phyloP scores from a whole-genome alignment of 1,140 invertebrate species.

The Drosophila pectinifera region DNA sequence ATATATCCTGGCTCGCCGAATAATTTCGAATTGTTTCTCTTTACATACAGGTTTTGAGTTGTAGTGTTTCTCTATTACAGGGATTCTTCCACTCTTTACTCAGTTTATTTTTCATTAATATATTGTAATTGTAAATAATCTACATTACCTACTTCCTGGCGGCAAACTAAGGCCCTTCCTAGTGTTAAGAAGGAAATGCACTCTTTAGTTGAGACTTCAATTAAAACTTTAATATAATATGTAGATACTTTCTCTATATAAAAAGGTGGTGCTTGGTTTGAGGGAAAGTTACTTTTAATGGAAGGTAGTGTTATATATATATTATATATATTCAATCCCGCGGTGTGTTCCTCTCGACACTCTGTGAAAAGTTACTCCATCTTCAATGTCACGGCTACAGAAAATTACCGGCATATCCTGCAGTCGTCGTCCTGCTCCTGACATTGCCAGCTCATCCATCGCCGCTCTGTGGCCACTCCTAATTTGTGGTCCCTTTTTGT shows the following conservation, averaged over 20 bases:
- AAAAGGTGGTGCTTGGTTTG: not conserved
- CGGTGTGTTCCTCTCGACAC: not conserved
- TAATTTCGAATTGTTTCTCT: not conserved
- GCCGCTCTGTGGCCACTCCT: constrained; percentile 29
- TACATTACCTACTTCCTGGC: no score
- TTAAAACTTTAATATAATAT: no score
- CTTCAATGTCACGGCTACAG: constrained; percentile 58
- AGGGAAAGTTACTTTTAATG: not conserved
- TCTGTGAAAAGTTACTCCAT: constrained; percentile 18
- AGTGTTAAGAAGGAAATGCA: no score
- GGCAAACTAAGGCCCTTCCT: no score
- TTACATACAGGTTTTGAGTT: no score
- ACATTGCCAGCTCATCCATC: constrained; percentile 28
- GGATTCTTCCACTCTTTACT: no score
- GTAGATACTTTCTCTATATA: no score
- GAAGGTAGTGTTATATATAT: not conserved
- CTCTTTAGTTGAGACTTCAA: no score
- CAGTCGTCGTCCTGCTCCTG: constrained; percentile 27
- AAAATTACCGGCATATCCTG: constrained; percentile 11
- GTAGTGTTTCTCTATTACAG: no score
- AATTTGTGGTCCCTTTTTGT: constrained; percentile 34
- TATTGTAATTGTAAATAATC: no score
- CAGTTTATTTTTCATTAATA: no score
- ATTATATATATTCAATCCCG: constrained; percentile 4
- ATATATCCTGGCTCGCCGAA: constrained; percentile 1